Evolutionary conservation across 2,113 vertebrate species (phyloP).

Genomic region (Columba janthina): DNA sequence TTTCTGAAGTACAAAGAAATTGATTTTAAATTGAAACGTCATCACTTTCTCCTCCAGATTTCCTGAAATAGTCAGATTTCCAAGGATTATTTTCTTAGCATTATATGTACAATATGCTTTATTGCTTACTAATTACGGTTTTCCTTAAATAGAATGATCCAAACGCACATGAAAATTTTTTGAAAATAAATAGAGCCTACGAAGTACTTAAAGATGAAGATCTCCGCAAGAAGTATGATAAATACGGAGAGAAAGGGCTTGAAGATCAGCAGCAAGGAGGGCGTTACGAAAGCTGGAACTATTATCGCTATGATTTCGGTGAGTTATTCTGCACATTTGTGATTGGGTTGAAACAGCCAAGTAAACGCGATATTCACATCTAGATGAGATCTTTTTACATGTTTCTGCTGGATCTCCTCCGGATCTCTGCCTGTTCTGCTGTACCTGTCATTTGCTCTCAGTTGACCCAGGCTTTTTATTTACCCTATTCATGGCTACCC

Average conservation of each 20-base stretch:
- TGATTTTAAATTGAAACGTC: background rate
- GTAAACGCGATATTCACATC: background rate
- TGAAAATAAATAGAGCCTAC: slow-evolving; percentile 95
- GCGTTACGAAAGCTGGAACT: slow-evolving; percentile 97
- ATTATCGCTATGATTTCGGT: slow-evolving; percentile 97
- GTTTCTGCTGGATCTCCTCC: background rate
- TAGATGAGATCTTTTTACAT: rapidly evolving
- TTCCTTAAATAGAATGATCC: slow-evolving; percentile 83
- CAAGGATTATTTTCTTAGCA: no score
- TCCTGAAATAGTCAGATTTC: background rate
- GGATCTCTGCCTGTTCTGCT: background rate
- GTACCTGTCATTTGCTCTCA: background rate
- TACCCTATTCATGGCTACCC: background rate
- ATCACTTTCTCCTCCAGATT: background rate
- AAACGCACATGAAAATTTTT: slow-evolving; percentile 91
- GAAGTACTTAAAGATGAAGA: slow-evolving; percentile 98
- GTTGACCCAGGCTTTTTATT: background rate
- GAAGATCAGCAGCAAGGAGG: slow-evolving; percentile 89
- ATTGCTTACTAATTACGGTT: background rate
- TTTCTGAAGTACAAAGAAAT: background rate
- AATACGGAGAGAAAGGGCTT: slow-evolving; percentile 95
- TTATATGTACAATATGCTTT: background rate
- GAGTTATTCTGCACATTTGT: background rate
- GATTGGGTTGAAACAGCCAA: background rate
- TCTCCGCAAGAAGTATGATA: slow-evolving; percentile 96